phyloP scores from a whole-genome alignment of 1,140 invertebrate genomes.

The Calliphora vicina region DNA sequence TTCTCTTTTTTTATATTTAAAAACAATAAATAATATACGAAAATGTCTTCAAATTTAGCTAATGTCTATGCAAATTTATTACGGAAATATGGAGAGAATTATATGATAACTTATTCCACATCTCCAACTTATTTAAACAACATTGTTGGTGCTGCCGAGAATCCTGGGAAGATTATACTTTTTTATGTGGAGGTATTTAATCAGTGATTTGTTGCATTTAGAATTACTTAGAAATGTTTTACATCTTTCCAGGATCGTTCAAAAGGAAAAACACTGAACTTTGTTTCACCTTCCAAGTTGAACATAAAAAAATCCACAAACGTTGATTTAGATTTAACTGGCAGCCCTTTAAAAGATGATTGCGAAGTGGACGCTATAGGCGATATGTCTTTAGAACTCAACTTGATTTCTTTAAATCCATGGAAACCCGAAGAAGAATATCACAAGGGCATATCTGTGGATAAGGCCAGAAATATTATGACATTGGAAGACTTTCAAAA shows the following conservation, averaged over 20 bases:
- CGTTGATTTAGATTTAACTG: constrained; percentile 52
- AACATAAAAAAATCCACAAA: constrained; percentile 23
- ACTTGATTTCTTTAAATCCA: constrained; percentile 45
- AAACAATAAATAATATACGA: too few species aligned
- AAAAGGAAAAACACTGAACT: neutral
- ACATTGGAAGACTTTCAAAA: constrained; percentile 48
- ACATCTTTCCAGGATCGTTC: constrained; percentile 32
- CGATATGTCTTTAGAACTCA: constrained; percentile 50
- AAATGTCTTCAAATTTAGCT: constrained; percentile 41
- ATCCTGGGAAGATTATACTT: constrained; percentile 48
- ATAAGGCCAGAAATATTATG: constrained; percentile 49
- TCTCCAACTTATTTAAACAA: constrained; percentile 49
- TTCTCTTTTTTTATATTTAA: too few species aligned
- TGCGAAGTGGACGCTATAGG: constrained; percentile 53
- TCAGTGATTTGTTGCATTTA: neutral
- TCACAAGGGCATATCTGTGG: constrained; percentile 46
- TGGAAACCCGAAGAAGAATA: constrained; percentile 57
- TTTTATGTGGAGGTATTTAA: constrained; percentile 54
- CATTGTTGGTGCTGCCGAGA: constrained; percentile 45
- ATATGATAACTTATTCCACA: constrained; percentile 50
- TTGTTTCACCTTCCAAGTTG: constrained; percentile 45
- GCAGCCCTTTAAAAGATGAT: constrained; percentile 59
- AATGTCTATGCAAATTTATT: constrained; percentile 53
- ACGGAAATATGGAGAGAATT: constrained; percentile 49
- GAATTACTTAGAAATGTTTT: neutral